A percentile compares a stretch with the other conserved stretches of the same genome.
Evolutionary conservation across 1,140 invertebrate species (phyloP).

Genomic region (Ceratina japonica): DNA sequence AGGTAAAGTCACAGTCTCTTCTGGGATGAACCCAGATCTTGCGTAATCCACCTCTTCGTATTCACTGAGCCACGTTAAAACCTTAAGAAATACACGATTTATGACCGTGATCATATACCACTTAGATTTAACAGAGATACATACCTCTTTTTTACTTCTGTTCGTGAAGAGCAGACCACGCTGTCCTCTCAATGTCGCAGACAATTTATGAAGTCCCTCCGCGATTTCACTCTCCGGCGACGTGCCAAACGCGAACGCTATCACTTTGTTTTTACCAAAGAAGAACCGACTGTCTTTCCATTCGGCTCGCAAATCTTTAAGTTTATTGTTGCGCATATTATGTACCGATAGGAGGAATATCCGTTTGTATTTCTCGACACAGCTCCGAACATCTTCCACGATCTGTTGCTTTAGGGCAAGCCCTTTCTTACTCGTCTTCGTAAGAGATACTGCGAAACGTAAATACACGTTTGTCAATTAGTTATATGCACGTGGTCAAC

Average conservation of each 20-base stretch:
- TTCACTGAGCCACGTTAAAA: constrained; percentile 88
- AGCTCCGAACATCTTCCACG: constrained; percentile 91
- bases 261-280: constrained; percentile 99
- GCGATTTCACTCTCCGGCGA: constrained; percentile 91
- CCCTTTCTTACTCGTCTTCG: constrained; percentile 95
- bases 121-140: constrained; percentile 52
- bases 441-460: constrained; percentile 92
- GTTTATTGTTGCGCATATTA: constrained; percentile 95
- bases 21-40: constrained; percentile 90
- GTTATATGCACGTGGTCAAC: background rate
- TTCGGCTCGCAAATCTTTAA: constrained; percentile 92
- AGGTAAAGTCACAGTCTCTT: constrained; percentile 88
- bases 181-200: constrained; percentile 90
- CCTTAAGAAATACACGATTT: constrained; percentile 71
- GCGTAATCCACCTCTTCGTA: constrained; percentile 92
- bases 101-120: background rate
- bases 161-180: constrained; percentile 98
- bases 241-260: constrained; percentile 93
- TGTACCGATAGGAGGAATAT: constrained; percentile 95
- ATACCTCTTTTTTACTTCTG: constrained; percentile 88
- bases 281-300: constrained; percentile 97
- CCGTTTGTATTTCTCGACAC: constrained; percentile 89
- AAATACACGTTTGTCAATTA: constrained; percentile 31
- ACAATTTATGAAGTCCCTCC: constrained; percentile 92
- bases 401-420: constrained; percentile 92